Evolutionary conservation across 1,140 invertebrate species (phyloP).

Genomic region (Cephus cinctus): DNA sequence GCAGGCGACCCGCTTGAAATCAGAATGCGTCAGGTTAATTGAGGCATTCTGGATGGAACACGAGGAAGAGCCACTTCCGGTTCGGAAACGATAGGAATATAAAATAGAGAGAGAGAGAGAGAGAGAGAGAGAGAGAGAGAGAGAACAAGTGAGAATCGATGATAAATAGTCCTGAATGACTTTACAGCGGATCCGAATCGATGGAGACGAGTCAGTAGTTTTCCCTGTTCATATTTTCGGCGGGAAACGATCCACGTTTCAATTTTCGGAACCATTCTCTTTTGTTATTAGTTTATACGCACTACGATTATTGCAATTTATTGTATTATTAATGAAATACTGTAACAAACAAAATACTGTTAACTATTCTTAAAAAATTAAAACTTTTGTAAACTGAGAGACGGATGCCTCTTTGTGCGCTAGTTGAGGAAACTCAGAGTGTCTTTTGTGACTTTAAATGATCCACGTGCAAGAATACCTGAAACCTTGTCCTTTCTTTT

Average conservation of each 20-base stretch:
- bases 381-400: conserved; percentile 53
- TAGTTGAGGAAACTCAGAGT: no score
- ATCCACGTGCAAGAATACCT: no score
- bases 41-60: no score
- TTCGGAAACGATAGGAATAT: conserved; percentile 9
- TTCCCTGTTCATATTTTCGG: neutral
- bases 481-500: no score
- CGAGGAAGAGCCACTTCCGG: no score
- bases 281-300: conserved; percentile 50
- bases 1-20: no score
- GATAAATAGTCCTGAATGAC: neutral
- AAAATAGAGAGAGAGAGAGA: no score
- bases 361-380: conserved; percentile 54
- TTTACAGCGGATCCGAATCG: no score
- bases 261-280: conserved; percentile 29
- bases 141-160: neutral
- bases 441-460: no score
- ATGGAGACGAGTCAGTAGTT: no score
- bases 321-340: conserved; percentile 51
- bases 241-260: conserved; percentile 11
- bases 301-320: conserved; percentile 50
- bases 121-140: conserved; percentile 13
- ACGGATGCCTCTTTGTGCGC: no score
- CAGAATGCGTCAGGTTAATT: no score
- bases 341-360: conserved; percentile 54